Evolutionary conservation across 2,888 invertebrate genomes (phyloP), one percentile per base, ranked within the genome.

Genomic region (Scelioninae gen. 1): DNA sequence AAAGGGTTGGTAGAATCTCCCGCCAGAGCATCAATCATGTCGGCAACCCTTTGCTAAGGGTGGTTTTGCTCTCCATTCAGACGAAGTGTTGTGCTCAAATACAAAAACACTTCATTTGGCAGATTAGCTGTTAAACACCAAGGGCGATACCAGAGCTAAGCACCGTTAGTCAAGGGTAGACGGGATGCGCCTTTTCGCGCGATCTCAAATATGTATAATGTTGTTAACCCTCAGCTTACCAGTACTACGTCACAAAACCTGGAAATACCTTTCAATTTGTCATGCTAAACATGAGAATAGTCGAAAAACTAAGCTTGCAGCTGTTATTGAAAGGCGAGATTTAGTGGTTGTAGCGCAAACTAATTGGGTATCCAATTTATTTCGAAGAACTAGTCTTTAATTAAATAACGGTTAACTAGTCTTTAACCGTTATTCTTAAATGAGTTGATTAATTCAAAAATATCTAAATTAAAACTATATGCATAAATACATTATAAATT

Each of bases 101-200:
- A 92, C 92, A 92, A 92, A 92, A 92, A 92, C 92, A 92, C 92
- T 92, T 92, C 92, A 91, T 92, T 92, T 92, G 91, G 90, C 89
- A 90, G 92, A 92, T 92, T 92, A 92, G 92, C 92, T 91, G 92
- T 91, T 92, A 92, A 92, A 92, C 91, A 90, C 88, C 89, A 87
- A 88, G 89, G 88, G 88, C 86, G 66, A 71, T 60, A 58, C 45
- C 68, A 75, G 76, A 75, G 72, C 56, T 76, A 72, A 75, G 72
- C 32, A 34, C 51, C 11, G 55, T 6, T 62, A 47, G 31, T 56
- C 34, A 63, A 69, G 78, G 78, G 82, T 77, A 43, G 56, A 16
- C 53, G 47, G 8, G 65, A 78, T 82, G 76, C 71, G 79, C 29
- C 72, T 79, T 79, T 79, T 79, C 58, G 68, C 78, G 55, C 78